phyloP scores from a whole-genome alignment of 2,797 vertebrate species.

The Heterohyrax brucei region DNA sequence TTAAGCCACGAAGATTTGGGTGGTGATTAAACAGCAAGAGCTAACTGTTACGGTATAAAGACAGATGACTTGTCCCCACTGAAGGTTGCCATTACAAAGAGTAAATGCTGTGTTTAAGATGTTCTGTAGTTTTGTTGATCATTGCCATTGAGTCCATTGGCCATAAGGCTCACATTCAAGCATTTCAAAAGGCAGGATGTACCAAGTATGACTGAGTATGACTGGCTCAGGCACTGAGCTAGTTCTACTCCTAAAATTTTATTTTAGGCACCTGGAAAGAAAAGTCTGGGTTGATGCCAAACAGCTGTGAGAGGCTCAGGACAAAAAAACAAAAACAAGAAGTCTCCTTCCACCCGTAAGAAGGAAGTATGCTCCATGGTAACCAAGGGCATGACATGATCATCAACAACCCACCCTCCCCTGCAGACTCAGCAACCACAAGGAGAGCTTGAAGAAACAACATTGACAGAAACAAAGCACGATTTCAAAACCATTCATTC shows the following conservation, averaged over 20 bases:
- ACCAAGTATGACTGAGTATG: too few relatives aligned
- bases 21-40: neutral
- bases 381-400: neutral
- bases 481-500: slow-evolving; percentile 78
- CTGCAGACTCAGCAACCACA: slow-evolving; percentile 36
- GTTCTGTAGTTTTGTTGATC: neutral
- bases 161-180: neutral
- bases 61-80: neutral
- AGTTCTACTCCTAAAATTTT: neutral
- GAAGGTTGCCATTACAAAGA: neutral
- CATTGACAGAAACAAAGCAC: slow-evolving; percentile 74
- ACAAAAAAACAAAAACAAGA: neutral
- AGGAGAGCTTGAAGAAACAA: slow-evolving; percentile 74
- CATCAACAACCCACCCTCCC: too few relatives aligned
- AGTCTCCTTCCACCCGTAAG: neutral
- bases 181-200: neutral
- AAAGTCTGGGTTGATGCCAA: neutral
- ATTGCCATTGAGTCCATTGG: neutral
- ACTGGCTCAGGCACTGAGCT: too few relatives aligned
- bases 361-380: neutral
- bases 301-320: neutral
- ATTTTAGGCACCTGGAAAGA: neutral
- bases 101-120: neutral
- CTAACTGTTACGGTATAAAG: slow-evolving; percentile 13
- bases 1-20: neutral